These are phyloP conservation scores for Idaea dimidiata DNA, from an alignment of 2,888 invertebrate species.

Conservation along the genomic window DNA sequence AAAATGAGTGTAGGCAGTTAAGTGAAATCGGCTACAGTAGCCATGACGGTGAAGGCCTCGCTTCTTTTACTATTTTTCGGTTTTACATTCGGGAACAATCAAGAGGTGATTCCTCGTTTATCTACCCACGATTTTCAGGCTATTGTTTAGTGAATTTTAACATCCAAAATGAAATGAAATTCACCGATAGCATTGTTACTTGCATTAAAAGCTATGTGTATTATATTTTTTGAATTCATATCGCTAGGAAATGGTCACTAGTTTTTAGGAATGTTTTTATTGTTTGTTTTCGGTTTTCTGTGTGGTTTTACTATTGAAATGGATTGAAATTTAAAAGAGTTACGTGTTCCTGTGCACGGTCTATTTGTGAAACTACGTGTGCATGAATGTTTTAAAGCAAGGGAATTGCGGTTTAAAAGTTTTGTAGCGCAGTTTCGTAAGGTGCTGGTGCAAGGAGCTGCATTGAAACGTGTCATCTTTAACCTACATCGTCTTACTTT, in stretches of 20 bases:
- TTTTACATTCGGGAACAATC: slow-evolving; percentile 23
- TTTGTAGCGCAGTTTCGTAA: neutral
- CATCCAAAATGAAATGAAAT: slow-evolving; percentile 14
- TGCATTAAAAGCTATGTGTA: slow-evolving; percentile 10
- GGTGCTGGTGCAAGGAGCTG: neutral
- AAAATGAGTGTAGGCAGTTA: slow-evolving; percentile 56
- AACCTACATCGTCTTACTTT: neutral
- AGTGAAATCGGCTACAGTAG: slow-evolving; percentile 46
- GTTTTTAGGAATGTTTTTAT: neutral
- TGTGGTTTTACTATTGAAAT: neutral
- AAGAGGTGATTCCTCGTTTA: slow-evolving; percentile 40
- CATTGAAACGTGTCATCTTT: neutral
- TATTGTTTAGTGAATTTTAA: slow-evolving; percentile 12
- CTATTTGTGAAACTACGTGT: neutral
- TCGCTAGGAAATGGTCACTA: neutral
- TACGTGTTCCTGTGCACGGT: neutral
- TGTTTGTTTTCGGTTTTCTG: neutral
- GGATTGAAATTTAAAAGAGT: neutral
- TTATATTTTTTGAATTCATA: slow-evolving; percentile 17
- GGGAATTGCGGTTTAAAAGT: neutral
- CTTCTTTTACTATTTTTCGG: slow-evolving; percentile 37
- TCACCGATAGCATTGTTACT: slow-evolving; percentile 19
- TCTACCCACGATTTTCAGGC: slow-evolving; percentile 6
- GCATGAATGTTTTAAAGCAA: neutral
- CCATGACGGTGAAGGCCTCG: slow-evolving; percentile 41